Evolutionary conservation across 53 echinoderm and acorn worm genomes (phyloP).

Genomic region (Astropecten irregularis): DNA sequence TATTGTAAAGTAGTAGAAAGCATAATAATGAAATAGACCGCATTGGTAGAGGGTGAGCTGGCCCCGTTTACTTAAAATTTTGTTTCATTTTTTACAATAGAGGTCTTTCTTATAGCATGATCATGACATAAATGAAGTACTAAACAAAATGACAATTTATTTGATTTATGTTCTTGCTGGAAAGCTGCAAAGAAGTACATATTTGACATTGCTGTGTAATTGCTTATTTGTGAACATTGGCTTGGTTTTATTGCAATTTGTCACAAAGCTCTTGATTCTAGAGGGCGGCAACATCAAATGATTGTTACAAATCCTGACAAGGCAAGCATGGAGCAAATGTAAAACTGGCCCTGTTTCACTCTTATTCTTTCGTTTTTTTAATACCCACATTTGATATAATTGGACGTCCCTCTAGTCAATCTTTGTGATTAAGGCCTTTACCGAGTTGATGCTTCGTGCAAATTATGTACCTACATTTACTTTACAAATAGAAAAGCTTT

Average conservation of each 20-base stretch:
- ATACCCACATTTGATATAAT: too few relatives aligned
- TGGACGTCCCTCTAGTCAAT: neutral
- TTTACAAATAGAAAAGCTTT: neutral
- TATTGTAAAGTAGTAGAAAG: too few relatives aligned
- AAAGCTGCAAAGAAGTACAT: conserved; percentile 7
- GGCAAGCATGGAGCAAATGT: neutral
- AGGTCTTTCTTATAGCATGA: conserved; percentile 13
- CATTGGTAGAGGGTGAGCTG: too few relatives aligned
- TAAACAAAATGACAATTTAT: neutral
- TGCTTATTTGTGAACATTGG: conserved; percentile 52
- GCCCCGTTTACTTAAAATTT: too few relatives aligned
- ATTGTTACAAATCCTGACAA: neutral
- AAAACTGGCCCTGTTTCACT: too few relatives aligned
- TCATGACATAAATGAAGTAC: neutral
- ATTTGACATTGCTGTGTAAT: conserved; percentile 40
- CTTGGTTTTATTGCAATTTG: conserved; percentile 24
- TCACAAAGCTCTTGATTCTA: neutral
- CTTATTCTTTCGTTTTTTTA: too few relatives aligned
- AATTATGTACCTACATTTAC: conserved; percentile 19
- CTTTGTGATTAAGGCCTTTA: neutral
- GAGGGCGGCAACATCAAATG: neutral
- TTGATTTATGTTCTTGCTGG: neutral
- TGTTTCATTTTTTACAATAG: neutral
- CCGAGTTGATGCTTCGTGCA: conserved; percentile 37
- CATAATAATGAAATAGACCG: too few relatives aligned